Percentiles rank a stretch among this genome's conserved stretches.
Evolutionary conservation across 2,888 invertebrate species (phyloP).

Genomic region (Hetaerina titia): DNA sequence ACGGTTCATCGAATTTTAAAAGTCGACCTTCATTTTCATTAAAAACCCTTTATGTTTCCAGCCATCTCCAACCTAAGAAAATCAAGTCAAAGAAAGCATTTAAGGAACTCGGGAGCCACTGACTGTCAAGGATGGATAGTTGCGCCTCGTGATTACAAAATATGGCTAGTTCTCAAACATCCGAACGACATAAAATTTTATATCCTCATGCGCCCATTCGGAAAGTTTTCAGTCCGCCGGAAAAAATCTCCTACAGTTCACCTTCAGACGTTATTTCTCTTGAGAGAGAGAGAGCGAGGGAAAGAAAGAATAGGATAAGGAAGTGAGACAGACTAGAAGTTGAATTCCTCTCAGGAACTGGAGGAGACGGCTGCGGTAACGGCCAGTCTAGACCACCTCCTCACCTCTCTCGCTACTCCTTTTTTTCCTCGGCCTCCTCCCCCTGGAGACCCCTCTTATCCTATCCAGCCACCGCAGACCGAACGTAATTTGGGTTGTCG

Average conservation of each 20-base stretch:
- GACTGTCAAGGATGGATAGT: not conserved
- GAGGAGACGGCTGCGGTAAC: constrained; percentile 37
- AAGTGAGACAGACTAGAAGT: constrained; percentile 25
- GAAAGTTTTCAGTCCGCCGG: constrained; percentile 1
- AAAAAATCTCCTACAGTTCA: constrained; percentile 22
- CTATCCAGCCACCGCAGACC: constrained; percentile 15
- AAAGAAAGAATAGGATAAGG: constrained; percentile 27
- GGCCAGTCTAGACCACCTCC: constrained; percentile 54
- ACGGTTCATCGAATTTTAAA: not conserved
- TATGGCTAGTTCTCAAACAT: not conserved
- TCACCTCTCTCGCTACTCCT: not conserved
- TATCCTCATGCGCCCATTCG: not conserved
- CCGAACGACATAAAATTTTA: not conserved
- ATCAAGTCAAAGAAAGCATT: not conserved
- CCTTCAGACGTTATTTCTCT: not conserved
- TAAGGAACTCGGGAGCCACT: not conserved
- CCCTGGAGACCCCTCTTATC: constrained; percentile 7
- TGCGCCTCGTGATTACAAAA: constrained; percentile 25
- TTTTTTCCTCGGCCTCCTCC: not conserved
- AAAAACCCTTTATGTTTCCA: not conserved
- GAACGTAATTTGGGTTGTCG: constrained; percentile 49
- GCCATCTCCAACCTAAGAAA: not conserved
- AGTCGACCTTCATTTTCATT: not conserved
- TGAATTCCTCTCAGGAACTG: constrained; percentile 31
- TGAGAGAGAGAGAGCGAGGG: not conserved